A percentile compares a stretch with the other conserved stretches of the same genome.
Evolutionary conservation across 2,888 invertebrate genomes (phyloP).

Genomic region (Limnephilus marmoratus): DNA sequence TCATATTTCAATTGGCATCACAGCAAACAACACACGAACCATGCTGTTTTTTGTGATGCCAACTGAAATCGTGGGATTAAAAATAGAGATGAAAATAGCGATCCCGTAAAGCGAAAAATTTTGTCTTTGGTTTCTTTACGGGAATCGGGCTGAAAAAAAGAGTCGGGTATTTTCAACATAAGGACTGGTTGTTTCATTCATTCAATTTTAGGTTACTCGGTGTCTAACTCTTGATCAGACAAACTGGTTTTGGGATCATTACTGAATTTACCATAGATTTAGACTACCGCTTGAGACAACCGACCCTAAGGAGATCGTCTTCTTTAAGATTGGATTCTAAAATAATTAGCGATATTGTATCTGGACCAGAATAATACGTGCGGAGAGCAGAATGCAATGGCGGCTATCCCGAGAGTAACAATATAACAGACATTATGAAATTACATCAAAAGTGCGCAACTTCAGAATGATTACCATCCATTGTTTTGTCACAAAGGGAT

Average conservation of each 20-base stretch:
- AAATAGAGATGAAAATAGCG: no score
- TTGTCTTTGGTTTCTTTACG: no score
- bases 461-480: conserved; percentile 31
- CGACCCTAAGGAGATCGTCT: neutral
- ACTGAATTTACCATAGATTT: no score
- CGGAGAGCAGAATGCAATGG: conserved; percentile 31
- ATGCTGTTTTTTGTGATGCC: no score
- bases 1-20: no score
- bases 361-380: conserved; percentile 2
- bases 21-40: no score
- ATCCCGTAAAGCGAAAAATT: no score
- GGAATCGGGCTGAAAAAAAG: no score
- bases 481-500: conserved; percentile 39
- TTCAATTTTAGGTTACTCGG: no score
- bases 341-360: conserved; percentile 7
- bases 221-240: neutral
- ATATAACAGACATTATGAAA: conserved; percentile 35
- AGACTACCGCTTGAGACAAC: neutral
- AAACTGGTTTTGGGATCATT: neutral
- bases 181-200: no score
- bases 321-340: neutral
- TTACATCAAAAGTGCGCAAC: conserved; percentile 35
- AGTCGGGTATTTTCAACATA: no score
- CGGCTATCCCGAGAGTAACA: neutral
- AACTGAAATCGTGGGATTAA: no score